Percentiles rank a stretch among this genome's conserved stretches.
phyloP scores from a whole-genome alignment of 2,888 invertebrate genomes.

The Eupithecia subfuscata region DNA sequence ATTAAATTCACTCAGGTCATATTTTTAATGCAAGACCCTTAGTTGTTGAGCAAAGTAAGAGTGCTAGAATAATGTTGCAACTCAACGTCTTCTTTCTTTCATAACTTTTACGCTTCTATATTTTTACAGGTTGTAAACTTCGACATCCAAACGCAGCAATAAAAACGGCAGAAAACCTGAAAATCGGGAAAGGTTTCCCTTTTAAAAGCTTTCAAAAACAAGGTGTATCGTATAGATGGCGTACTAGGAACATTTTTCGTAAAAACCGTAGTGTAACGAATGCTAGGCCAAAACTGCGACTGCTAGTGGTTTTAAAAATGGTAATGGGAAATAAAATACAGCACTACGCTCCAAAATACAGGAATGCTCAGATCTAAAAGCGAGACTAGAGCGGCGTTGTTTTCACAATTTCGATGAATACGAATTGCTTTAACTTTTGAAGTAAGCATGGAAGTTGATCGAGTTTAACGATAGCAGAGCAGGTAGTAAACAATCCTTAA shows the following conservation, averaged over 20 bases:
- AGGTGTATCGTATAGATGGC: conserved; percentile 22
- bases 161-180: not conserved
- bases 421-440: not conserved
- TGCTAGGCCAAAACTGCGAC: not conserved
- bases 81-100: not conserved
- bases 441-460: not conserved
- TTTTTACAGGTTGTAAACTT: not conserved
- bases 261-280: conserved; percentile 17
- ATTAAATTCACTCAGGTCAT: not conserved
- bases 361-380: not conserved
- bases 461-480: not conserved
- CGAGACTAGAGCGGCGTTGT: not conserved
- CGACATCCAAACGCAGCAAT: not conserved
- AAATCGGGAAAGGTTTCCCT: conserved; percentile 3
- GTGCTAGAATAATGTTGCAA: not conserved
- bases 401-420: not conserved
- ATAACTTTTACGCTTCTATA: not conserved
- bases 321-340: conserved; percentile 8
- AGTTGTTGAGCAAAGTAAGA: not conserved
- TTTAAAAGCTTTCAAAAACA: conserved; percentile 22
- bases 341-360: not conserved
- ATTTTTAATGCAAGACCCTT: not conserved
- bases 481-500: conserved; percentile 24
- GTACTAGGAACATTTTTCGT: conserved; percentile 6
- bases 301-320: conserved; percentile 9